These are phyloP conservation scores for Sylvietta virens DNA, from an alignment of 2,113 vertebrate genomes.

Conservation along the genomic window DNA sequence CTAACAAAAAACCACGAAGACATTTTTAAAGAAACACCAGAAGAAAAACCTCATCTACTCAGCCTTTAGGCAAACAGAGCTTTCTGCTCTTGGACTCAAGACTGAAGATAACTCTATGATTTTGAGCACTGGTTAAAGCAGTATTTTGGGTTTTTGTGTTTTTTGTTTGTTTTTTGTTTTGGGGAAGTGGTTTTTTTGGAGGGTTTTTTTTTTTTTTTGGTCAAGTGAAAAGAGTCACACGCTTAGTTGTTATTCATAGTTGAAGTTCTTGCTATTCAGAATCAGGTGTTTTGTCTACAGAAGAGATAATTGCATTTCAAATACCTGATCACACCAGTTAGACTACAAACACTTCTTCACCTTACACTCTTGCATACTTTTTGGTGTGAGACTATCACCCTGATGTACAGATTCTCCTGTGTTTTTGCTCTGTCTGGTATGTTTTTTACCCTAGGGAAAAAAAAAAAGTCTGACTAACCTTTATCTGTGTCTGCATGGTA, in stretches of 20 bases:
- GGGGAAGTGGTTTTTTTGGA: neutral
- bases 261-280: neutral
- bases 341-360: neutral
- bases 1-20: neutral
- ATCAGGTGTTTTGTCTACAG: neutral
- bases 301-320: neutral
- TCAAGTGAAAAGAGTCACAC: neutral
- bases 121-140: neutral
- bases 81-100: neutral
- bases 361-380: neutral
- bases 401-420: neutral
- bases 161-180: neutral
- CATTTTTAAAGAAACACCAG: neutral
- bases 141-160: too few species aligned
- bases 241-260: neutral
- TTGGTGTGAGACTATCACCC: neutral
- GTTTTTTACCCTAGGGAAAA: neutral
- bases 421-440: neutral
- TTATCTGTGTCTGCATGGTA: neutral
- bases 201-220: neutral
- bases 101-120: neutral
- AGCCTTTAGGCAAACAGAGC: neutral
- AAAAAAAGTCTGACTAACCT: neutral
- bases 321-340: neutral
- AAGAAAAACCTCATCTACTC: neutral